These are phyloP conservation scores for Carassius gibelio DNA, from an alignment of 2,113 vertebrate species.

Conservation along the genomic window DNA sequence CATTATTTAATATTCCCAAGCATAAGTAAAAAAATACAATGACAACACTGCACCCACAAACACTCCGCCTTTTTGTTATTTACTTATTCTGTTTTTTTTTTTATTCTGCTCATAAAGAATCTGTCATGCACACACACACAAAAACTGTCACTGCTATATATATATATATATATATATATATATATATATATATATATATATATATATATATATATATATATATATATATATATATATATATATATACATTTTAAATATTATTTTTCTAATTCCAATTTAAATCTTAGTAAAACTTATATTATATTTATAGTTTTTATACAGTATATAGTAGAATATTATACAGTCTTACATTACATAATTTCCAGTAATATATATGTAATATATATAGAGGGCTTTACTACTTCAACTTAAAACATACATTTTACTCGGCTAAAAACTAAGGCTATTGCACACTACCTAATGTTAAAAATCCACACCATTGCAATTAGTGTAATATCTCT, in stretches of 20 bases:
- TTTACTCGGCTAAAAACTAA: background rate
- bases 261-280: too few species aligned
- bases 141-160: background rate
- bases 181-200: too few species aligned
- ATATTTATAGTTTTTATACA: background rate
- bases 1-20: background rate
- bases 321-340: too few species aligned
- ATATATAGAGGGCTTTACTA: background rate
- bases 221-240: background rate
- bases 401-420: background rate
- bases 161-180: too few species aligned
- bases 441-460: too few species aligned
- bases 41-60: background rate
- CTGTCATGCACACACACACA: background rate
- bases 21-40: background rate
- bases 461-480: background rate
- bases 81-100: too few species aligned
- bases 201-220: background rate
- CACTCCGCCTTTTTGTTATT: too few species aligned
- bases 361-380: background rate
- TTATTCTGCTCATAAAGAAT: background rate
- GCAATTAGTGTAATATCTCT: background rate
- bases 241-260: background rate
- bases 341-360: too few species aligned
- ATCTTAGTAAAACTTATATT: background rate